Conservation (phyloP, 2,888 invertebrate species). For the Cheiracanthium punctorium region DNA sequence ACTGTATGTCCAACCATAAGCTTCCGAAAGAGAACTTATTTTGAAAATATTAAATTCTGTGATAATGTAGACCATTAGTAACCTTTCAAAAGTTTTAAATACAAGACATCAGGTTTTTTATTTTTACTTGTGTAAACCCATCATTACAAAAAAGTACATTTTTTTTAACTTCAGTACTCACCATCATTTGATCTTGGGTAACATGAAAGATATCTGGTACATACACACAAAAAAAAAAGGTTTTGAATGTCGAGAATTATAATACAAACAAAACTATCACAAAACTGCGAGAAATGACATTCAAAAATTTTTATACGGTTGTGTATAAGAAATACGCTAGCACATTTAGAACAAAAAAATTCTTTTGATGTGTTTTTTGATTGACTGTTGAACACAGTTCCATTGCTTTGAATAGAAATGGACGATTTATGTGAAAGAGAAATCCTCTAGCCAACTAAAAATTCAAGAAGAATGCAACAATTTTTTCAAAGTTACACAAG, state of each 20-base stretch:
- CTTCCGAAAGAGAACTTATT: too few relatives aligned
- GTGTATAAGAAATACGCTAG: neutral
- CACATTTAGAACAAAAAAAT: neutral
- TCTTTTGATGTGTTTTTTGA: neutral
- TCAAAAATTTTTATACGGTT: constrained; percentile 17
- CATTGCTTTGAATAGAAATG: neutral
- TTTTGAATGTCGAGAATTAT: constrained; percentile 32
- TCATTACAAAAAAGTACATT: neutral
- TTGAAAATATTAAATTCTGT: too few relatives aligned
- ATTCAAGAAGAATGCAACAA: too few relatives aligned
- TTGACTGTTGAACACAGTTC: neutral
- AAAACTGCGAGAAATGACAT: constrained; percentile 53
- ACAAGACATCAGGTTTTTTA: too few relatives aligned
- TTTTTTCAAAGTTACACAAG: too few relatives aligned
- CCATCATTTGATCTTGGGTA: neutral
- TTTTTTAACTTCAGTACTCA: neutral
- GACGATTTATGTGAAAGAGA: too few relatives aligned
- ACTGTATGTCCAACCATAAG: too few relatives aligned
- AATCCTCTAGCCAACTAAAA: too few relatives aligned
- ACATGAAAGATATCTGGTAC: neutral
- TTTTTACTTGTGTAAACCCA: constrained; percentile 15
- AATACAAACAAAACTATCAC: constrained; percentile 57
- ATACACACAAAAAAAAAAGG: neutral
- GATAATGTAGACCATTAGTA: too few relatives aligned
- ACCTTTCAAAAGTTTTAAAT: too few relatives aligned